Evolutionary conservation across 1,140 invertebrate genomes (phyloP), one percentile per base, ranked within the genome.

Genomic region (Pentalonia nigronervosa): DNA sequence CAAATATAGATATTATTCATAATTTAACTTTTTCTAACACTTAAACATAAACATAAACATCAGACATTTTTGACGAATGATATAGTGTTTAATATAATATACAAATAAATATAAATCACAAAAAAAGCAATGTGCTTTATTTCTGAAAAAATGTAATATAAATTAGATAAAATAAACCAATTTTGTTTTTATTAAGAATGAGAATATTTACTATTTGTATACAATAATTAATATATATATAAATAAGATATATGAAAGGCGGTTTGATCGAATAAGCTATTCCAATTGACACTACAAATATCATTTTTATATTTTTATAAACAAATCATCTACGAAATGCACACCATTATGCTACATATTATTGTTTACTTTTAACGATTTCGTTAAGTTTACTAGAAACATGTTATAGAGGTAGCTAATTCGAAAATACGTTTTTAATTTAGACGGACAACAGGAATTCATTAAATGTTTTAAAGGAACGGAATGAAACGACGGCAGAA

Each of bases 391-490:
- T 60, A 60, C 30, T 20, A 76, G n/a, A 76, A 76, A 76, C 60
- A n/a, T n/a, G 30, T 76, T 34, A 17, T n/a, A 76, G 60, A n/a
- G 17, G n/a, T 76, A 76, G 23, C 45, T 45, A 47, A 86, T 30
- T 17, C 14, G 1, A 86, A 76, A 86, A 47, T 47, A n/a, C 41
- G 23, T 86, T 47, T 86, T 45, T 25, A 89, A 89, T 89, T 89
- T 36, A 1, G 34, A 7, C 34, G 25, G 21, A 56, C 53, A 90
- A 41, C 88, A 36, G 36, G 89, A 90, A 60, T 90, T 67, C 36
- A 45, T 60, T 90, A 90, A 90, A 90, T 45, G 53, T 60, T 90
- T 90, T n/a, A 45, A 67, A 90, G 67, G 89, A 60, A 67, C 53
- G 89, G 53, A 67, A 45, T 45, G 11, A 89, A 89, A 53, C 50